phyloP scores from a whole-genome alignment of 2,113 vertebrate species.

The Ivindomyrus marchei region DNA sequence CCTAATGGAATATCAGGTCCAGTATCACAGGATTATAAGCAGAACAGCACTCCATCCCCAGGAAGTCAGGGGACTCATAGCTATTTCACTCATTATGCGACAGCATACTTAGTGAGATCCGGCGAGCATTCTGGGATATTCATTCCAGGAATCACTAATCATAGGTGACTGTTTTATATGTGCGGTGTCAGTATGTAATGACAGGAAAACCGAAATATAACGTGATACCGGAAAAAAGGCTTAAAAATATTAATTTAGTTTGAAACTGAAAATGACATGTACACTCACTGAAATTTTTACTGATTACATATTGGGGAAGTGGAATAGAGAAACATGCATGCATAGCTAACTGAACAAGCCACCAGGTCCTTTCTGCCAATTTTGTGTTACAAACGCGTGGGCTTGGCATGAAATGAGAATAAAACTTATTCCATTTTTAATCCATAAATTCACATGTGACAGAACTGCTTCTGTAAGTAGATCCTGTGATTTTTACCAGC shows the following conservation, averaged over 20 bases:
- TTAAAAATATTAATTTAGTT: neutral
- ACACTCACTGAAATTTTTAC: neutral
- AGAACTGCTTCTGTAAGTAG: constrained; percentile 8
- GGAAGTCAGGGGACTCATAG: neutral
- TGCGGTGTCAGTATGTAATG: neutral
- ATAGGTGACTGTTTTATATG: neutral
- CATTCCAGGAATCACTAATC: neutral
- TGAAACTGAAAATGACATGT: neutral
- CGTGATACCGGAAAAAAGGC: neutral
- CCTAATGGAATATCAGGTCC: neutral
- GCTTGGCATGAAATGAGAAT: neutral
- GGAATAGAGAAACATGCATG: neutral
- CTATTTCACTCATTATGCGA: neutral
- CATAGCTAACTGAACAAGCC: neutral
- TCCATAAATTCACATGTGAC: constrained; percentile 9
- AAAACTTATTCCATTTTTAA: constrained; percentile 2
- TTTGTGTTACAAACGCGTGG: neutral
- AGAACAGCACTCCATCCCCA: neutral
- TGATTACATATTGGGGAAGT: neutral
- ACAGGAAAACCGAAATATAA: neutral
- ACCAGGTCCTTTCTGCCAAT: neutral
- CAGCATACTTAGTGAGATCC: neutral
- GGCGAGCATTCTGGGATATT: neutral
- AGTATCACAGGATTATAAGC: neutral
- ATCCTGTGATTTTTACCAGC: neutral